A percentile compares a stretch with the other conserved stretches of the same genome.
These are phyloP conservation scores for Catonia carolina DNA, from an alignment of 2,888 invertebrate genomes.

Conservation along the genomic window DNA sequence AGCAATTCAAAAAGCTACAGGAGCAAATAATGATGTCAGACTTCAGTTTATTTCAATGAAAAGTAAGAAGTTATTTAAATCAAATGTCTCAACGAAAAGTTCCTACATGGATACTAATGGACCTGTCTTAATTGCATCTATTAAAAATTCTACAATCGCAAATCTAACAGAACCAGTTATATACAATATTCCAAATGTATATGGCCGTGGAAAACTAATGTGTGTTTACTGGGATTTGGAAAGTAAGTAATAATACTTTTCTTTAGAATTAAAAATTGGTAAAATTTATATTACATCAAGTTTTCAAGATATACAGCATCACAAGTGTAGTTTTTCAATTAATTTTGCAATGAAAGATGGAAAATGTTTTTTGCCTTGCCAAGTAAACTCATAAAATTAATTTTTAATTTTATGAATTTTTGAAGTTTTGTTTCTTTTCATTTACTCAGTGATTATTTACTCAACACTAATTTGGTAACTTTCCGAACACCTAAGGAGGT, in stretches of 20 bases:
- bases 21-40: constrained; percentile 4
- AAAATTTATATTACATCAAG: no score
- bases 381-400: no score
- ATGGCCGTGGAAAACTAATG: constrained; percentile 1
- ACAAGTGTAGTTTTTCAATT: no score
- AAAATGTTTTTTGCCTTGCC: no score
- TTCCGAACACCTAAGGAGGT: no score
- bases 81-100: background rate
- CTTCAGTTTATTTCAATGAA: constrained; percentile 22
- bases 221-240: constrained; percentile 22
- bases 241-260: constrained; percentile 16
- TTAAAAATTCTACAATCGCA: constrained; percentile 8
- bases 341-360: no score
- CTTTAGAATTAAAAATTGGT: no score
- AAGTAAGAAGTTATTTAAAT: constrained; percentile 18
- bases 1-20: constrained; percentile 7
- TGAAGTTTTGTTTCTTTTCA: no score
- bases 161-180: constrained; percentile 19
- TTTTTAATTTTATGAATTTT: no score
- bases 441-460: no score
- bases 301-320: no score
- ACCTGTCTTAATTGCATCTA: constrained; percentile 18
- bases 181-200: constrained; percentile 12
- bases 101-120: background rate
- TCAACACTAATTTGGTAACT: no score